Evolutionary conservation across 2,113 vertebrate species (phyloP).

Genomic region (human (Homo sapiens)): GRCh38 chr17:39225001-39225500

Average conservation of each 20-base stretch:
- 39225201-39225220: constrained; percentile 13
- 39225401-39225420: constrained; percentile 87
- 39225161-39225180: constrained; percentile 34
- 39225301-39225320: not conserved
- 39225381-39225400: not conserved
- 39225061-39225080: constrained; percentile 19
- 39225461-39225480: constrained; percentile 86
- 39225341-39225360: not conserved
- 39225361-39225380: not conserved
- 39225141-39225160: constrained; percentile 43
- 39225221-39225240: not conserved
- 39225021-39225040: not conserved
- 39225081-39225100: constrained; percentile 55
- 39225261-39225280: not conserved
- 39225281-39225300: not conserved
- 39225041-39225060: not conserved
- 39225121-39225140: constrained; percentile 30
- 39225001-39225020: constrained; percentile 13
- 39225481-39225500: constrained; percentile 90
- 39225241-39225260: not conserved
- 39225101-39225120: constrained; percentile 18
- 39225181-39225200: not conserved
- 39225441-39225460: constrained; percentile 85
- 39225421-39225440: constrained; percentile 85
- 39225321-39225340: not conserved